These are phyloP conservation scores for Phania funesta DNA, from an alignment of 2,888 invertebrate species.

Conservation along the genomic window DNA sequence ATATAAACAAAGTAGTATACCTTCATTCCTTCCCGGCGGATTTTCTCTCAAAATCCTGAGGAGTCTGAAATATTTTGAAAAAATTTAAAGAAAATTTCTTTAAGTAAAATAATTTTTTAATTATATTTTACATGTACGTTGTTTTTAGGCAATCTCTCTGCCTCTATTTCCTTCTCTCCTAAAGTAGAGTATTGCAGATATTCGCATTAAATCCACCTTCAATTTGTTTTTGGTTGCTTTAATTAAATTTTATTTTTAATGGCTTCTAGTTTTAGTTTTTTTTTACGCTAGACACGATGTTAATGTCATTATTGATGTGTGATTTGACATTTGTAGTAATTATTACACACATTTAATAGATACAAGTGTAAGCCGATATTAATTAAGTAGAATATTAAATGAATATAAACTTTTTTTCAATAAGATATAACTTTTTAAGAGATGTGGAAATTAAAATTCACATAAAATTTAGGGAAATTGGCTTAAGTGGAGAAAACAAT, in stretches of 20 bases:
- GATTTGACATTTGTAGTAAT: slow-evolving; percentile 63
- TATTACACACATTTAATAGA: slow-evolving; percentile 7
- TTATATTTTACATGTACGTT: too few species aligned
- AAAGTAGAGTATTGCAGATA: not conserved
- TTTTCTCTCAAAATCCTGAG: too few species aligned
- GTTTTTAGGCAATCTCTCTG: too few species aligned
- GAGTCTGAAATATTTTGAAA: too few species aligned
- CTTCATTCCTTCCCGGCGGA: too few species aligned
- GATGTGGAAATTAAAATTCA: too few species aligned
- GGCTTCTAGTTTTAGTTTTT: not conserved
- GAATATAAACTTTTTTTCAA: not conserved
- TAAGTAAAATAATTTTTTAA: too few species aligned
- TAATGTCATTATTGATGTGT: slow-evolving; percentile 53
- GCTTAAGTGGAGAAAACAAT: too few species aligned
- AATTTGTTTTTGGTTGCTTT: not conserved
- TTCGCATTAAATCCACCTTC: not conserved
- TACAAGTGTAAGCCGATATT: not conserved
- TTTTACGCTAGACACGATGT: slow-evolving; percentile 42
- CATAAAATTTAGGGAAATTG: too few species aligned
- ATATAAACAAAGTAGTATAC: too few species aligned
- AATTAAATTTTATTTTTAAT: slow-evolving; percentile 23
- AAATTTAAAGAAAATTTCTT: too few species aligned
- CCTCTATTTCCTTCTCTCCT: too few species aligned
- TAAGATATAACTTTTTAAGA: not conserved
- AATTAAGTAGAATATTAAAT: not conserved